phyloP scores from a whole-genome alignment of 2,888 invertebrate genomes.

The Leptinotarsa haldemani region DNA sequence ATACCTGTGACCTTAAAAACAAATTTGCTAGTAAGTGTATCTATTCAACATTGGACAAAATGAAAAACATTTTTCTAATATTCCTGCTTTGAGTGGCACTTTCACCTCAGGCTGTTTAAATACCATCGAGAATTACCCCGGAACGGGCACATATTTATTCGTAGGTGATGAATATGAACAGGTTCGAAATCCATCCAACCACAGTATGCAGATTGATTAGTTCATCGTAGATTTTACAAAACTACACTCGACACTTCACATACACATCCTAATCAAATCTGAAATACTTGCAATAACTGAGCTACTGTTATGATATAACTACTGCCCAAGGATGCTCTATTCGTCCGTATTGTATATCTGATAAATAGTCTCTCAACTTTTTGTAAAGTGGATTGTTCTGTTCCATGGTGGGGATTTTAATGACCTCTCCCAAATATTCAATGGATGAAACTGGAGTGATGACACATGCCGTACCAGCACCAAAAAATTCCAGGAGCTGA shows the following conservation, averaged over 20 bases:
- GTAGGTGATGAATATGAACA: no score
- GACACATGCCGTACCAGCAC: conserved; percentile 96
- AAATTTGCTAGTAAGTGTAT: no score
- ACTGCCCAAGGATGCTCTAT: conserved; percentile 85
- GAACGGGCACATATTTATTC: no score
- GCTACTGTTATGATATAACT: conserved; percentile 68
- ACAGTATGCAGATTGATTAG: no score
- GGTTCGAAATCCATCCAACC: no score
- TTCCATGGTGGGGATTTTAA: conserved; percentile 80
- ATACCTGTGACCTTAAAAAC: no score
- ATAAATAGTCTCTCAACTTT: conserved; percentile 79
- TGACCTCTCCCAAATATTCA: conserved; percentile 77
- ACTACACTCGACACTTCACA: neutral
- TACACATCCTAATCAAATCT: neutral
- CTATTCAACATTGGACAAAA: no score
- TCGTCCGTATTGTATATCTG: conserved; percentile 91
- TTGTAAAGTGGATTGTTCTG: conserved; percentile 80
- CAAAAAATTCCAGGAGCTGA: conserved; percentile 95
- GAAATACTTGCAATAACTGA: neutral
- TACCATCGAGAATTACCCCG: no score
- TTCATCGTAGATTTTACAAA: neutral
- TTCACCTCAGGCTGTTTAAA: no score
- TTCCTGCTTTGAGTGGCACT: no score
- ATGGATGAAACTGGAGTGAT: conserved; percentile 93
- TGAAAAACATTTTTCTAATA: no score